Percentiles rank a stretch among this genome's conserved stretches.
Conservation (phyloP, 2,888 invertebrate species). For the Alloplasta piceator region DNA sequence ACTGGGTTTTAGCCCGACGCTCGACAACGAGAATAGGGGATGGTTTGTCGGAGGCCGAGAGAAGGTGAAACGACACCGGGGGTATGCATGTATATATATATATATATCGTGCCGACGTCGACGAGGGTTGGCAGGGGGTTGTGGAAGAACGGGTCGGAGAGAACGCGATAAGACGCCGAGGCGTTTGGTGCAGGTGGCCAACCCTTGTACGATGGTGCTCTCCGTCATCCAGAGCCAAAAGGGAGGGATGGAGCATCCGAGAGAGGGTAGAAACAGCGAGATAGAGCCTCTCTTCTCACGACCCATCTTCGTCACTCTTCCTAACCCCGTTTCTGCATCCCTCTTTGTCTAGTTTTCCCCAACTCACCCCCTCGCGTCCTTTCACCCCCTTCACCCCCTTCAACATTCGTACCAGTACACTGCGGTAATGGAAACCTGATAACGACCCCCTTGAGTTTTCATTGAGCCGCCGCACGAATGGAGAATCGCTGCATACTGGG, state of each 20-base stretch:
- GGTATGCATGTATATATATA: conserved; percentile 32
- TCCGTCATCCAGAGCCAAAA: conserved; percentile 79
- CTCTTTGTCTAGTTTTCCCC: conserved; percentile 82
- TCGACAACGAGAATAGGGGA: conserved; percentile 40
- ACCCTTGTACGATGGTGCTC: conserved; percentile 55
- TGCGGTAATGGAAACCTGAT: conserved; percentile 78
- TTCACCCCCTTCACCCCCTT: conserved; percentile 58
- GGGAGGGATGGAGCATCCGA: conserved; percentile 13
- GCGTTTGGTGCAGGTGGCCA: conserved; percentile 72
- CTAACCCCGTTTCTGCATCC: conserved; percentile 71
- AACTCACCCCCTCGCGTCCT: neutral
- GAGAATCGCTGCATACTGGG: neutral
- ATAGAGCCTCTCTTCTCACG: conserved; percentile 7
- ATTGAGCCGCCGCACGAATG: conserved; percentile 64
- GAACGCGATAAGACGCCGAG: conserved; percentile 78
- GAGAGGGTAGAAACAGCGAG: conserved; percentile 12
- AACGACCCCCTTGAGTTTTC: conserved; percentile 72
- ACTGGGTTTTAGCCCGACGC: conserved; percentile 79
- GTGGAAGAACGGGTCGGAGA: conserved; percentile 63
- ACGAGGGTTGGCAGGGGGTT: conserved; percentile 62
- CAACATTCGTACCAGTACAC: conserved; percentile 66
- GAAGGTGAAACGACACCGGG: conserved; percentile 67
- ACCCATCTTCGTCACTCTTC: conserved; percentile 33
- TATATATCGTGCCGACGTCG: conserved; percentile 20
- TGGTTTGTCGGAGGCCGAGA: conserved; percentile 46